Percentiles rank a stretch among this genome's conserved stretches.
Evolutionary conservation across 2,113 vertebrate genomes (phyloP).

Genomic region (Lathamus discolor): DNA sequence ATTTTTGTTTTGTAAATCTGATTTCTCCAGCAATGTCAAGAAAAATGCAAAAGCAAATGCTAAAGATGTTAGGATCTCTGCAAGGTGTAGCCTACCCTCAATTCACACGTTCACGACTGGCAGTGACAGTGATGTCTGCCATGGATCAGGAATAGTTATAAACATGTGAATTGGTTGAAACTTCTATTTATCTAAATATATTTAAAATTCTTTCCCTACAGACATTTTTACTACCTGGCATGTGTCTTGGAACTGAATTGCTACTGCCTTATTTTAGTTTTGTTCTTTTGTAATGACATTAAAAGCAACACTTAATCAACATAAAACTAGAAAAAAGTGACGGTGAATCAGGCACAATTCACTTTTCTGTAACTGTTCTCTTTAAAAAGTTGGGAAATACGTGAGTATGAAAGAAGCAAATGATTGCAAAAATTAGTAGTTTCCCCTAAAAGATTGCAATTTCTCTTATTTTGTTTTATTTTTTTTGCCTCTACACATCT

Average conservation of each 20-base stretch:
- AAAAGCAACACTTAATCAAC: neutral
- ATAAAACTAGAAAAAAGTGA: neutral
- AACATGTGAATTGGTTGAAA: neutral
- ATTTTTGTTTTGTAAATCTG: neutral
- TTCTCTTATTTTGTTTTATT: neutral
- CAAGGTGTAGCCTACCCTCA: neutral
- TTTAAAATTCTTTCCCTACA: neutral
- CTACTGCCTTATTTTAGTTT: neutral
- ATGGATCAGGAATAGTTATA: neutral
- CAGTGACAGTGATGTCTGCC: neutral
- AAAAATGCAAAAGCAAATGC: neutral
- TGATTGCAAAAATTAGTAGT: neutral
- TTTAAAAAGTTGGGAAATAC: neutral
- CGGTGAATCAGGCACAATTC: neutral
- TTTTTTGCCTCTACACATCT: neutral
- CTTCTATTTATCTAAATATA: slow-evolving; percentile 21
- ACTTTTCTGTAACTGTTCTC: neutral
- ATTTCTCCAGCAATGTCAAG: neutral
- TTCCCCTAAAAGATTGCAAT: neutral
- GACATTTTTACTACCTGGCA: neutral
- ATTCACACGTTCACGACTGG: neutral
- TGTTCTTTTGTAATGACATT: slow-evolving; percentile 4
- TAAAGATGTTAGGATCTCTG: neutral
- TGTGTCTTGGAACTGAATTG: neutral
- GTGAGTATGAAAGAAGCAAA: neutral